Conservation (phyloP, 2,797 vertebrate species). For the Phrynocephalus guinanensis region DNA sequence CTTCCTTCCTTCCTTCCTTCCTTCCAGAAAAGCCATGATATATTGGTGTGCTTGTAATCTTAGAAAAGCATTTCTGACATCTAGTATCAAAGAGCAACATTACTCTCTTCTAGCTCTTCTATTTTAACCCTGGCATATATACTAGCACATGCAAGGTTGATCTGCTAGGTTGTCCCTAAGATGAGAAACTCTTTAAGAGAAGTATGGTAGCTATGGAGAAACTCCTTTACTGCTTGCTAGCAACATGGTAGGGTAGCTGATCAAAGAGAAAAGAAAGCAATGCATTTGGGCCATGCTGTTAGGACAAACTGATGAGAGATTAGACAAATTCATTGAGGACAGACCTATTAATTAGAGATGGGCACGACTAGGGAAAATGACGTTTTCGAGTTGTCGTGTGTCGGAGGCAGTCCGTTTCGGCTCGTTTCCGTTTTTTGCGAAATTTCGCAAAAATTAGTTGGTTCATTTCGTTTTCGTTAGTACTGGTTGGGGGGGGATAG, state of each 20-base stretch:
- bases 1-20: too few relatives aligned
- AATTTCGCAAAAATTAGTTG: too few relatives aligned
- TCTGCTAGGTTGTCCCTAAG: not conserved
- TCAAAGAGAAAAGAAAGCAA: not conserved
- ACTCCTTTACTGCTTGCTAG: not conserved
- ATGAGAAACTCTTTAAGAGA: not conserved
- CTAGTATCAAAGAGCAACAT: not conserved
- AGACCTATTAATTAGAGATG: not conserved
- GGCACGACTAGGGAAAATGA: too few relatives aligned
- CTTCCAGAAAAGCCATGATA: not conserved
- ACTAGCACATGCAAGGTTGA: not conserved
- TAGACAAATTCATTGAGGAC: not conserved
- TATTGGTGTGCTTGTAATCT: not conserved
- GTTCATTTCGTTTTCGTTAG: too few relatives aligned
- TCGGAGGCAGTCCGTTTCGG: too few relatives aligned
- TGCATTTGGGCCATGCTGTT: not conserved
- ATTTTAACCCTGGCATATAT: not conserved
- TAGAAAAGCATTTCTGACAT: not conserved
- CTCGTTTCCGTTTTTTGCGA: too few relatives aligned
- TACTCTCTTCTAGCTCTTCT: not conserved
- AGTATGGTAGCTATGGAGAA: not conserved
- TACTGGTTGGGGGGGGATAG: too few relatives aligned
- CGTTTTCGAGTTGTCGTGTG: too few relatives aligned
- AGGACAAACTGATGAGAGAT: not conserved
- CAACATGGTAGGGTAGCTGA: not conserved